Conservation (phyloP, 2,797 vertebrate species). For the Notamacropus eugenii region DNA sequence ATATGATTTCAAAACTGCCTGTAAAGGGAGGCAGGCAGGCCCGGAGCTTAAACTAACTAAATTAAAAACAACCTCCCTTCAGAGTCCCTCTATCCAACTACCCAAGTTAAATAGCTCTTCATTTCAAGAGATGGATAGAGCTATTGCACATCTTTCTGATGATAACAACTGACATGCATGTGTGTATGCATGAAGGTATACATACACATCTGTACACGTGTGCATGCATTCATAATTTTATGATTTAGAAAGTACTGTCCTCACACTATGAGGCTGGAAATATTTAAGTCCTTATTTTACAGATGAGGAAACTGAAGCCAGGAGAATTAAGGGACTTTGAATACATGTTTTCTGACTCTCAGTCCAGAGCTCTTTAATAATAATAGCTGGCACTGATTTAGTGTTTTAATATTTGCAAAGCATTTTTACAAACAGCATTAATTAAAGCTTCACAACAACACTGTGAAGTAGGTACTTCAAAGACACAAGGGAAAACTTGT, state of each 20-base stretch:
- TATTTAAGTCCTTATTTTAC: neutral
- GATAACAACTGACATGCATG: neutral
- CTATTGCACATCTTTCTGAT: neutral
- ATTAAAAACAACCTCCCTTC: neutral
- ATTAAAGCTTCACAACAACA: neutral
- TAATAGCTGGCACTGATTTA: neutral
- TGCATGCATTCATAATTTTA: neutral
- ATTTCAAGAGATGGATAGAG: neutral
- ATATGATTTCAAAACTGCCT: neutral
- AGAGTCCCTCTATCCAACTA: neutral
- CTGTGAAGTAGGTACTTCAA: neutral
- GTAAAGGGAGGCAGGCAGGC: neutral
- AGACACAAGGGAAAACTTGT: neutral
- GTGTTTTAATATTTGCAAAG: neutral
- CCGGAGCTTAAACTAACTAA: neutral
- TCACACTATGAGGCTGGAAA: neutral
- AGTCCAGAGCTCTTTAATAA: neutral
- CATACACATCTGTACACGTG: neutral
- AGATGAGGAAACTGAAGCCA: neutral
- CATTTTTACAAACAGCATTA: neutral
- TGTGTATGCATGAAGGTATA: neutral
- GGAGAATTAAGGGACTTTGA: neutral
- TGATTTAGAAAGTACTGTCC: neutral
- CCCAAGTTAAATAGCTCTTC: neutral
- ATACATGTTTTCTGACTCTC: neutral